phyloP scores from a whole-genome alignment of 2,113 vertebrate genomes.

The Geothlypis trichas region DNA sequence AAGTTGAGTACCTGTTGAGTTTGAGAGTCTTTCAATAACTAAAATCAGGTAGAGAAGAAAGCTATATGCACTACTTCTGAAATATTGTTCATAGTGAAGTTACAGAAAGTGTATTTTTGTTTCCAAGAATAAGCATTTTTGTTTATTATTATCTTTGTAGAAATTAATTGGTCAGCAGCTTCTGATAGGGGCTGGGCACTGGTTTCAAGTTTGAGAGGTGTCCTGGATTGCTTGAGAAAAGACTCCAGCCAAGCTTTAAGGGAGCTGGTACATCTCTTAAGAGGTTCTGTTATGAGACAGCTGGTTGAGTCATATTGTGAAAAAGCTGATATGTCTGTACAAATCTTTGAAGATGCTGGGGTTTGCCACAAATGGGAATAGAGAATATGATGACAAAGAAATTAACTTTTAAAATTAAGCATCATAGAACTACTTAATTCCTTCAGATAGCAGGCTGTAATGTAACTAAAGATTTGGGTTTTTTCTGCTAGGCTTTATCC shows the following conservation, averaged over 20 bases:
- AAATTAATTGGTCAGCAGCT: neutral
- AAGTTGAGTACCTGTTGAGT: neutral
- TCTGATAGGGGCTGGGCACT: neutral
- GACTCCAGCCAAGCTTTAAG: neutral
- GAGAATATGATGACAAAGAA: neutral
- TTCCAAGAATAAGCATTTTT: neutral
- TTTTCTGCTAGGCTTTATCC: conserved; percentile 81
- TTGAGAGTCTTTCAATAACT: neutral
- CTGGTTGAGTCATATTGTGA: neutral
- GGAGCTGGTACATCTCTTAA: neutral
- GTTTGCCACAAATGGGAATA: neutral
- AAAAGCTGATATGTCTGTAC: neutral
- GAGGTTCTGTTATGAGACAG: neutral
- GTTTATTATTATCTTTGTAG: neutral
- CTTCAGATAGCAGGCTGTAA: neutral
- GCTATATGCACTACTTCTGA: neutral
- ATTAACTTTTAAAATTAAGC: neutral
- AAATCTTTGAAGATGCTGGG: neutral
- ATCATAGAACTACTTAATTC: neutral
- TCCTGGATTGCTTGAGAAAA: neutral
- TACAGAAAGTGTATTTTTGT: neutral
- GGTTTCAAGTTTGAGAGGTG: neutral
- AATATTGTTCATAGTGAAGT: neutral
- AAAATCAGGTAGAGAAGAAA: neutral
- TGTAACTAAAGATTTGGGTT: neutral